Conservation (phyloP, 2,888 invertebrate genomes). For the Mylabris sibirica region DNA sequence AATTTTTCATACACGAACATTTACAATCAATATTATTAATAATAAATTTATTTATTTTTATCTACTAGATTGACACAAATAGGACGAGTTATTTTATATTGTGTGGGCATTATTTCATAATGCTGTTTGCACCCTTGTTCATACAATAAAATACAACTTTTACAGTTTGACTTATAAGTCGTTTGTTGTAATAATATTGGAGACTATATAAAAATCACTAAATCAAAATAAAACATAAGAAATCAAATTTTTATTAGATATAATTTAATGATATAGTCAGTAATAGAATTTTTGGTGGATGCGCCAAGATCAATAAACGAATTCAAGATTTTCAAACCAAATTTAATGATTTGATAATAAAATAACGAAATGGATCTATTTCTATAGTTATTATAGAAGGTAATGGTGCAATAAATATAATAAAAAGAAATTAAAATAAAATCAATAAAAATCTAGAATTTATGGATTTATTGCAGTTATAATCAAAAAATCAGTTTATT, state of each 20-base stretch:
- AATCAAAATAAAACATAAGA: neutral
- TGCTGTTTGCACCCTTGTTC: neutral
- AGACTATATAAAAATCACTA: neutral
- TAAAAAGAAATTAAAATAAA: neutral
- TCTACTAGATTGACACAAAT: neutral
- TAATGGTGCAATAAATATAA: neutral
- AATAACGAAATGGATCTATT: neutral
- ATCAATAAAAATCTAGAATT: neutral
- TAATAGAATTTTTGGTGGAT: neutral
- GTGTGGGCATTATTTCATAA: neutral
- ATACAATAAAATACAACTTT: constrained; percentile 1
- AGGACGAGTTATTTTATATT: neutral
- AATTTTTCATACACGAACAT: no score
- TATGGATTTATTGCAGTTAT: no score
- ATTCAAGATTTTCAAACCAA: neutral
- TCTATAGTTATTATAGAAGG: neutral
- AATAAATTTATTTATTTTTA: constrained; percentile 11
- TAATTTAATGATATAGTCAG: neutral
- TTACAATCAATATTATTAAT: no score
- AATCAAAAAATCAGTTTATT: no score
- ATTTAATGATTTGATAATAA: neutral
- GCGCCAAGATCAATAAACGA: neutral
- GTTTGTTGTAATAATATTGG: neutral
- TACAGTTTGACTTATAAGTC: neutral
- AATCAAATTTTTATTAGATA: neutral